phyloP scores from a whole-genome alignment of 2,888 invertebrate genomes.

The Drosophila koepferae region DNA sequence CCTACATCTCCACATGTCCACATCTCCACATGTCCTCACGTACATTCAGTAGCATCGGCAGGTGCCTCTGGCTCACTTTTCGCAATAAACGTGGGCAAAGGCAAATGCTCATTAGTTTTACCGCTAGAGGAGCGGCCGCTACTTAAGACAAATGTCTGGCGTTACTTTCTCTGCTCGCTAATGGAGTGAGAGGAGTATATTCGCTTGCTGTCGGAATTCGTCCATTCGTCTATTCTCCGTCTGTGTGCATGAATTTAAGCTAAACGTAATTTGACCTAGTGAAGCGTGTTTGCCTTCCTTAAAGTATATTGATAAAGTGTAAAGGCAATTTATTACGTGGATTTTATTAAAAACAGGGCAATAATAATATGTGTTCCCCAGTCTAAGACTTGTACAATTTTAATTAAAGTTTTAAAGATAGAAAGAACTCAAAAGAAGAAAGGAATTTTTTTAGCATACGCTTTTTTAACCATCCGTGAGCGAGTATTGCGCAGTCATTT shows the following conservation, averaged over 20 bases:
- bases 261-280: neutral
- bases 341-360: no score
- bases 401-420: neutral
- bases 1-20: slow-evolving; percentile 48
- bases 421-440: neutral
- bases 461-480: neutral
- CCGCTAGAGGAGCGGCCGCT: slow-evolving; percentile 21
- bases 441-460: no score
- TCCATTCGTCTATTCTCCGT: neutral
- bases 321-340: no score
- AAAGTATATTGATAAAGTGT: no score
- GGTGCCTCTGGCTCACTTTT: slow-evolving; percentile 56
- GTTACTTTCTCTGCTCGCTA: neutral
- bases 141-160: slow-evolving; percentile 27
- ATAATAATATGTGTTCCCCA: neutral
- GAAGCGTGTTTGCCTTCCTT: neutral
- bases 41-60: slow-evolving; percentile 34
- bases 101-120: slow-evolving; percentile 74
- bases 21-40: slow-evolving; percentile 64
- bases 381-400: neutral
- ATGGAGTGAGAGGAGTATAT: neutral
- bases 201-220: neutral
- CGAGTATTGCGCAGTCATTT: neutral
- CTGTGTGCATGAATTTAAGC: neutral
- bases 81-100: slow-evolving; percentile 63